Evolutionary conservation across 1,140 invertebrate species (phyloP), one percentile per base, ranked within the genome.

Genomic region (Trigoniulus corallinus): DNA sequence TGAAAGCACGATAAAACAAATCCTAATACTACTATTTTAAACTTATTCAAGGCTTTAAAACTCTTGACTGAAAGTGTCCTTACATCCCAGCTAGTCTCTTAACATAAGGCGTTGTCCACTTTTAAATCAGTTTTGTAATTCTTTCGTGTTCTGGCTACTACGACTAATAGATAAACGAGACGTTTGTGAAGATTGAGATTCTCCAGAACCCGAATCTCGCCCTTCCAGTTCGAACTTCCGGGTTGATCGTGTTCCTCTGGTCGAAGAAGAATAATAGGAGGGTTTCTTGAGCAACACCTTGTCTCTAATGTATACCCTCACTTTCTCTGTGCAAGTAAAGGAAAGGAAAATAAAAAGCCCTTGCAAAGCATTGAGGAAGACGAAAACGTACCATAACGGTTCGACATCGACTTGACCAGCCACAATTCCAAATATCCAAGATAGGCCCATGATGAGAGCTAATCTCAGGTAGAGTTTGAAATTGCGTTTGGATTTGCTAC

Each of bases 281-380:
- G 4, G 4, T 24, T 24, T 24, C 21, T 18, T 18, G 18, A 20
- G 18, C 12, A 21, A 24, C 7, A 21, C 7, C 12, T 18, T 20
- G 18, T 18, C 12, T 7, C 4, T 7, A 7, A 20, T 7, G 4
- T 44, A 20, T 7, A 12, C 18, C 18, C 42, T 44, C 13, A 56
- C 37, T 61, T 56, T 67, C 61, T 46, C 54, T 3, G 65, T 73
- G 54, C 70, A 75, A 7, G 75, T 72, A 61, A 76, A 77, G 0
- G 72, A 73, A 1, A 74, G 53, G 54, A 76, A 74, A 27, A 77
- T 73, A 57, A 76, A 77, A 10, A 76, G 54, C 1, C 75, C 75
- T 58, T 77, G 74, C 10, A 75, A 62, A 3, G 73, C 70, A 57
- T 76, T 77, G 15, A 76, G 58, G 2, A 69, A 55, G 1, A 76